These are phyloP conservation scores for Oryzias celebensis DNA, from an alignment of 2,113 vertebrate genomes.

Conservation along the genomic window DNA sequence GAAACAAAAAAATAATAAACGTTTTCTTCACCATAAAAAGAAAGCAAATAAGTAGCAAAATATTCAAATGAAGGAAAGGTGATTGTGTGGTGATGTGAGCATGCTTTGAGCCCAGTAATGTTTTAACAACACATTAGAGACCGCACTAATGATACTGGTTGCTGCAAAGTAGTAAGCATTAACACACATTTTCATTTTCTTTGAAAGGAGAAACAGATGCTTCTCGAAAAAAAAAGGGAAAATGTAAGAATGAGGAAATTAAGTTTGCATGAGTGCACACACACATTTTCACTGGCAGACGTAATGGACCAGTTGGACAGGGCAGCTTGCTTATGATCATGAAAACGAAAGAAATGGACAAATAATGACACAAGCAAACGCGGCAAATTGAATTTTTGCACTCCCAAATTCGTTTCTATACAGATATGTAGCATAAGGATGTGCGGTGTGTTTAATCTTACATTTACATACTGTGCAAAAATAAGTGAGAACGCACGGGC, in stretches of 20 bases:
- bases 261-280: conserved; percentile 59
- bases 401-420: conserved; percentile 7
- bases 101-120: conserved; percentile 44
- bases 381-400: neutral
- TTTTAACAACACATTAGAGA: conserved; percentile 61
- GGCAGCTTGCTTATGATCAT: conserved; percentile 73
- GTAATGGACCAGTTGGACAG: conserved; percentile 70
- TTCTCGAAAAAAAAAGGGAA: conserved; percentile 35
- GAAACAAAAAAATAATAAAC: conserved; percentile 1
- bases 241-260: conserved; percentile 51
- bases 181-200: conserved; percentile 63
- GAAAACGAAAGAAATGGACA: conserved; percentile 19
- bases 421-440: conserved; percentile 21
- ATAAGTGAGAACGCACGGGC: conserved; percentile 25
- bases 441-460: conserved; percentile 18
- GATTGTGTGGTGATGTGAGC: conserved; percentile 36
- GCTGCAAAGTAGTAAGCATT: conserved; percentile 57
- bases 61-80: conserved; percentile 49
- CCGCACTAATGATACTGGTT: conserved; percentile 55
- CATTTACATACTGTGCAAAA: conserved; percentile 31
- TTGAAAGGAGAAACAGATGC: conserved; percentile 56
- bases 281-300: conserved; percentile 44
- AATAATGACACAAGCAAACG: conserved; percentile 50
- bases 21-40: neutral
- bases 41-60: conserved; percentile 5